Percentiles rank a stretch among this genome's conserved stretches.
phyloP scores from a whole-genome alignment of 2,113 vertebrate species.

The Malurus elegans region DNA sequence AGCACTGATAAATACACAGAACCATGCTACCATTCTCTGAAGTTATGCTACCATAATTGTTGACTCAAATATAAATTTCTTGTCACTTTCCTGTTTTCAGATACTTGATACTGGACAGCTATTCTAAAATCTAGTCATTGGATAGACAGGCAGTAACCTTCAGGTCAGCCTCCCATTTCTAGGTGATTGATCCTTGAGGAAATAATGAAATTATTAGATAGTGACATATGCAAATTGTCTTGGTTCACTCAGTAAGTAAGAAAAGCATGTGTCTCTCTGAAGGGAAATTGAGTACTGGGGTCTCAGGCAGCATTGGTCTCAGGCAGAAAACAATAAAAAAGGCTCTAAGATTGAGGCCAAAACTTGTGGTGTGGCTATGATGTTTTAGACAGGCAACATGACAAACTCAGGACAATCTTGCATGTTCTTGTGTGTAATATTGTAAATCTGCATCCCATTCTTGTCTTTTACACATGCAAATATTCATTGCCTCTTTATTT shows the following conservation, averaged over 20 bases:
- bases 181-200: not conserved
- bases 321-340: not conserved
- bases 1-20: not conserved
- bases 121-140: not conserved
- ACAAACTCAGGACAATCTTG: not conserved
- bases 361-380: not conserved
- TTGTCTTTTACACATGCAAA: not conserved
- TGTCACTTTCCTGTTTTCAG: not conserved
- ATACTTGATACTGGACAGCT: not conserved
- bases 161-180: not conserved
- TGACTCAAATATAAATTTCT: not conserved
- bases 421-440: not conserved
- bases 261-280: not conserved
- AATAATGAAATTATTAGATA: not conserved
- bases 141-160: not conserved
- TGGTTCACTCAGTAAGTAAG: not conserved
- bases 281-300: accelerated
- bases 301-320: not conserved
- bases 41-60: not conserved
- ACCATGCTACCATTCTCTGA: not conserved
- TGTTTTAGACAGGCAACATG: not conserved
- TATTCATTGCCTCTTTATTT: not conserved
- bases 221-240: not conserved
- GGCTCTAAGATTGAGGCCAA: not conserved
- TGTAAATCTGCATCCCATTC: not conserved